Evolutionary conservation across 2,888 invertebrate species (phyloP).

Genomic region (Tiliacea citrago): DNA sequence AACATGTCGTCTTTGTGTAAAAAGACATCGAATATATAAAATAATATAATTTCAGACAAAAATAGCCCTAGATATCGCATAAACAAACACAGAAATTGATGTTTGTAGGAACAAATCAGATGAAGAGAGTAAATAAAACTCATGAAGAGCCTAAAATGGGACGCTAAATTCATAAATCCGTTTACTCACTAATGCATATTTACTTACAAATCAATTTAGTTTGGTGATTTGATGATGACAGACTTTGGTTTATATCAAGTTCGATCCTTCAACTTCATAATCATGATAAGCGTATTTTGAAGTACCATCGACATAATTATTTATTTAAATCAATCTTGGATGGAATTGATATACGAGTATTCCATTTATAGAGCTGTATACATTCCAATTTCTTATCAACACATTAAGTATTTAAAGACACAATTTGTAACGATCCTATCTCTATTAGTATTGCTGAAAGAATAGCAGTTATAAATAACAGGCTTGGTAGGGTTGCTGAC

Average conservation of each 20-base stretch:
- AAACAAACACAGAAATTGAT: background rate
- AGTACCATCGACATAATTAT: background rate
- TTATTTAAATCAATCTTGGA: background rate
- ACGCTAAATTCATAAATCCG: background rate
- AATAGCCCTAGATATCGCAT: background rate
- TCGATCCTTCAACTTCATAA: too few species aligned
- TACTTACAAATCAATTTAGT: background rate
- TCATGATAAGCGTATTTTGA: background rate
- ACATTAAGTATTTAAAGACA: background rate
- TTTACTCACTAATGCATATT: background rate
- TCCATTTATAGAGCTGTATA: background rate
- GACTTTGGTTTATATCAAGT: background rate
- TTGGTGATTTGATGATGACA: background rate
- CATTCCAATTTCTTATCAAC: background rate
- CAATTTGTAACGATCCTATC: conserved; percentile 3
- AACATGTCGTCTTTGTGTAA: background rate
- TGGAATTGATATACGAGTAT: background rate
- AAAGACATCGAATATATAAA: background rate
- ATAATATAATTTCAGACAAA: background rate
- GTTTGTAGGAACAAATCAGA: background rate
- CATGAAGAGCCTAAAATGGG: background rate
- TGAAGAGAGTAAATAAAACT: background rate
- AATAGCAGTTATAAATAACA: conserved; percentile 1
- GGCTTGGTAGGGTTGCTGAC: background rate
- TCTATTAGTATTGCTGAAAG: background rate